These are phyloP conservation scores for Tricholaema leucomelas DNA, from an alignment of 2,113 vertebrate genomes.

Conservation along the genomic window DNA sequence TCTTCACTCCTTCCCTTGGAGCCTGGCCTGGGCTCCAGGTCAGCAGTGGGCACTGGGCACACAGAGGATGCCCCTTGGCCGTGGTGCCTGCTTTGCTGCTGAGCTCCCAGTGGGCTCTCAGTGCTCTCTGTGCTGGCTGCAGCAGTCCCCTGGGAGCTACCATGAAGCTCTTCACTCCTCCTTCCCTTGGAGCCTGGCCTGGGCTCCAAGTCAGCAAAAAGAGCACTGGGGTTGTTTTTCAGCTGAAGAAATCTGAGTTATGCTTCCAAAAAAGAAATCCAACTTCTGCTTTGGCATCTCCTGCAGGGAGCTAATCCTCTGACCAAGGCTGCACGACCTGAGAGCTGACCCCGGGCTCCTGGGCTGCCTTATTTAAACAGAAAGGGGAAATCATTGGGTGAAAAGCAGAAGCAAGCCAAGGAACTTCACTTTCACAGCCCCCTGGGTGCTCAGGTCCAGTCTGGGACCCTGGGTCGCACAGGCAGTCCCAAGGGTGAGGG, in stretches of 20 bases:
- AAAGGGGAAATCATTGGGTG: background rate
- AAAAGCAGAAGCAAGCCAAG: background rate
- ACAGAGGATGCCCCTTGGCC: background rate
- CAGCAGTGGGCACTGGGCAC: accelerated
- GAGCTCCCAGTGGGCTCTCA: accelerated
- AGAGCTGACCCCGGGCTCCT: background rate
- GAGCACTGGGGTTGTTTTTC: background rate
- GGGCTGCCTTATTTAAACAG: background rate
- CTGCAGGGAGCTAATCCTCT: accelerated
- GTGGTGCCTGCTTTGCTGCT: background rate
- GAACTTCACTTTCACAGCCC: background rate
- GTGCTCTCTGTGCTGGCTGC: background rate
- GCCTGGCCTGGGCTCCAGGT: accelerated
- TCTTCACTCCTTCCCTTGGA: background rate
- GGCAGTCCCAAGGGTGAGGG: background rate
- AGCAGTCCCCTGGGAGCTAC: background rate
- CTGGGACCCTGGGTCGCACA: background rate
- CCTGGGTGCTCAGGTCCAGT: background rate
- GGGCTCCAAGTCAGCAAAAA: background rate
- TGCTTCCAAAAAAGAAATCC: background rate
- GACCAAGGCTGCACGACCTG: accelerated
- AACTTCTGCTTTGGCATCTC: background rate
- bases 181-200: accelerated
- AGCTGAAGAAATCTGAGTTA: background rate
- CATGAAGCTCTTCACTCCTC: background rate